A percentile compares a stretch with the other conserved stretches of the same genome.
phyloP scores from a whole-genome alignment of 2,113 vertebrate species.

The Bungarus multicinctus region DNA sequence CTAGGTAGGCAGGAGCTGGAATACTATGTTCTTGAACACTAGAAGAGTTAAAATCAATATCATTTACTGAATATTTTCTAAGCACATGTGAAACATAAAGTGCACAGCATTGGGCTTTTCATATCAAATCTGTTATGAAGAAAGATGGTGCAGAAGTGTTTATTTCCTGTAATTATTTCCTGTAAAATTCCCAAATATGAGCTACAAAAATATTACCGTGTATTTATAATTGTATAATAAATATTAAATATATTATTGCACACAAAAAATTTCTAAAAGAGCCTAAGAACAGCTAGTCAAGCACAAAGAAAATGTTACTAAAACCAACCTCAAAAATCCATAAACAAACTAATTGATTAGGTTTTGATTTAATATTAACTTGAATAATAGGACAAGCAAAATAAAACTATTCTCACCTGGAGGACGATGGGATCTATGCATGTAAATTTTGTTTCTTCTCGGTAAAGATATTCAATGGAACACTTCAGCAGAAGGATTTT shows the following conservation, averaged over 20 bases:
- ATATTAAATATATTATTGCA: neutral
- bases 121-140: neutral
- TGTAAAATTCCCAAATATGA: neutral
- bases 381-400: slow-evolving; percentile 22
- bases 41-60: neutral
- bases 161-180: neutral
- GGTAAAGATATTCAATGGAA: slow-evolving; percentile 96
- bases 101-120: neutral
- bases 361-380: neutral
- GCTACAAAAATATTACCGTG: neutral
- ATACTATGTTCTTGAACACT: neutral
- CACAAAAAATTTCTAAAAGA: neutral
- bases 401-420: slow-evolving; percentile 75
- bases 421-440: slow-evolving; percentile 97
- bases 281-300: neutral
- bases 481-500: slow-evolving; percentile 96
- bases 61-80: neutral
- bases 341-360: neutral
- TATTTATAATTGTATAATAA: neutral
- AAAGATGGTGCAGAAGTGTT: neutral
- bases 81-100: neutral
- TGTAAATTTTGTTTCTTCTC: slow-evolving; percentile 98
- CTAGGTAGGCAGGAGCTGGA: neutral
- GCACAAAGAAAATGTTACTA: neutral
- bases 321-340: neutral